These are phyloP conservation scores for Pelmatolapia mariae DNA, from an alignment of 2,113 vertebrate genomes.

Conservation along the genomic window DNA sequence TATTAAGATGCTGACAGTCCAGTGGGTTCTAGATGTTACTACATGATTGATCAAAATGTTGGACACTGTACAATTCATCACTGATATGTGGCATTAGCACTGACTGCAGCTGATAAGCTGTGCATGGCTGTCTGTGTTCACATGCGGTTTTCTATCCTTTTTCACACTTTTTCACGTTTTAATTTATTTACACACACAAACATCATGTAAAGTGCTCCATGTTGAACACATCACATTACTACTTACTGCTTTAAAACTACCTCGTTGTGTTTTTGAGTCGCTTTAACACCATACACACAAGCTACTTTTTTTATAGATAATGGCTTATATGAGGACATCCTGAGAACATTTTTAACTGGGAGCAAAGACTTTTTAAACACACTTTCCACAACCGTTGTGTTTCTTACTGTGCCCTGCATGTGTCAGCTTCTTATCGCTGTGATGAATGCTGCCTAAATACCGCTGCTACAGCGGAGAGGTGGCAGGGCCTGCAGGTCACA, in stretches of 20 bases:
- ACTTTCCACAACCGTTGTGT: not conserved
- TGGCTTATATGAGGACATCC: not conserved
- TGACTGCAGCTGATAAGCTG: not conserved
- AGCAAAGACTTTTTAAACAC: not conserved
- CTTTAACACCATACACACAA: not conserved
- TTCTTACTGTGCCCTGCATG: not conserved
- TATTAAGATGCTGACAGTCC: not conserved
- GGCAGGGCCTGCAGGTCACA: not conserved
- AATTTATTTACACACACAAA: not conserved
- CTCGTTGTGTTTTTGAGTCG: not conserved
- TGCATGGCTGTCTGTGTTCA: not conserved
- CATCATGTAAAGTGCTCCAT: not conserved
- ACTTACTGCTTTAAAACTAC: not conserved
- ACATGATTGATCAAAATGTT: not conserved
- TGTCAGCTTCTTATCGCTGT: conserved; percentile 38
- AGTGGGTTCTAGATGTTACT: not conserved
- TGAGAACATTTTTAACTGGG: not conserved
- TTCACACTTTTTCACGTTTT: fast-evolving
- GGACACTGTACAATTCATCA: not conserved
- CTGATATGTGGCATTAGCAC: not conserved
- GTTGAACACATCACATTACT: not conserved
- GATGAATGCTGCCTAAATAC: conserved; percentile 31
- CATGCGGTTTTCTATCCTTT: not conserved
- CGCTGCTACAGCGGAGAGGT: conserved; percentile 4
- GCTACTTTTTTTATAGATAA: not conserved